Percentiles rank a stretch among this genome's conserved stretches.
These are phyloP conservation scores for Lateolabrax maculatus DNA, from an alignment of 2,797 vertebrate genomes.

Conservation along the genomic window DNA sequence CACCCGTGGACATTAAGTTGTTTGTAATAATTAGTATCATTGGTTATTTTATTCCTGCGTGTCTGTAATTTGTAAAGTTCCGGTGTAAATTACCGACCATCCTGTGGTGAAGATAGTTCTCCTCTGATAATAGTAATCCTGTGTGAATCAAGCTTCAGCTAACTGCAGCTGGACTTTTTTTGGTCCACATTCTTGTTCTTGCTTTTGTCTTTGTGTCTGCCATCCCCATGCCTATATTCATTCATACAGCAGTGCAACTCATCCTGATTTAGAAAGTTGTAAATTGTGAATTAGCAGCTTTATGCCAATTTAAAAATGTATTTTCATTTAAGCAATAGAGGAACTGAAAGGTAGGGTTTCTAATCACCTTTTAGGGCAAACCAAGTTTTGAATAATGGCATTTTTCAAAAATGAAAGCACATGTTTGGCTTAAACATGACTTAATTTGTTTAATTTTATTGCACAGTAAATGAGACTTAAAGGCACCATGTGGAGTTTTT, in stretches of 20 bases:
- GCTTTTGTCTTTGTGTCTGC: background rate
- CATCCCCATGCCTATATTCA: background rate
- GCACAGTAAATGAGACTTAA: background rate
- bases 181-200: slow-evolving; percentile 8
- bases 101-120: background rate
- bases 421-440: background rate
- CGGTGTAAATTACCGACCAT: slow-evolving; percentile 27
- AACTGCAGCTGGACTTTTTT: slow-evolving; percentile 4
- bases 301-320: background rate
- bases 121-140: slow-evolving; percentile 48
- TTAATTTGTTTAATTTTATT: background rate
- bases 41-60: slow-evolving; percentile 42
- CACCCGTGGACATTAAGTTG: slow-evolving; percentile 28
- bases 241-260: accelerated
- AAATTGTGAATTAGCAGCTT: background rate
- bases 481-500: background rate
- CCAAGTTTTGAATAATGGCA: background rate
- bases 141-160: slow-evolving; percentile 19
- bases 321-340: background rate
- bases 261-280: background rate
- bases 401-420: slow-evolving; percentile 1
- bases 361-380: background rate
- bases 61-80: slow-evolving; percentile 56
- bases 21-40: slow-evolving; percentile 41
- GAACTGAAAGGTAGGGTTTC: background rate